Base-by-base conservation (phyloP, 2,113 vertebrate genomes). In the Dasyurus viverrinus region DNA sequence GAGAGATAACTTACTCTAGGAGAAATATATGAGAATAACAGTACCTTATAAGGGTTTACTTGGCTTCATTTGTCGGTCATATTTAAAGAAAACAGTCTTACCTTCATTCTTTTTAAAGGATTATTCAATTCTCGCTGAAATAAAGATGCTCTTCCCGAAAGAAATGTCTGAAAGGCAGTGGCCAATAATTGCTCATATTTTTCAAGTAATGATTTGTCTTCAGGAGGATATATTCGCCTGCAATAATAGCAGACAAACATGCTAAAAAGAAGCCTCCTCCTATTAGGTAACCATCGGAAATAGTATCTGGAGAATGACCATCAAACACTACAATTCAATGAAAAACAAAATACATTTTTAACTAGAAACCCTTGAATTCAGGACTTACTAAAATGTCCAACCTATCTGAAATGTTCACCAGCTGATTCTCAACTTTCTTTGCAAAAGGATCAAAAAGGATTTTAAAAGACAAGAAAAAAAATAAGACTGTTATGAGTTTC, bases 91-190 rank as follows among this genome's bases (percentile, higher is more conserved):
- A 11, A 76, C 76, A 89, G 24, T 91, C 89, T 95, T 99, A 99
- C 99, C 99, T 99, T 99, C 99, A 99, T 99, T 99, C 98, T 99
- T 99, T 99, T 99, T 98, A 99, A 99, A 98, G 99, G 99, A 98
- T 99, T 99, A 98, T 99, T 99, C 99, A 99, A 98, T 98, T 99
- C 99, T 98, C 99, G 98, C 98, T 99, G 99, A 98, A 99, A 99
- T 95, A 99, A 99, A 98, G 99, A 99, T 94, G 99, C 99, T 99
- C 99, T 99, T 98, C 99, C 99, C 94, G 99, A 99, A 92, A 99
- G 99, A 98, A 99, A 99, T 0, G 99, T 99, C 99, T 99, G 99
- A 99, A 99, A 99, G 98, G 99, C 99, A 92, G 98, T 98, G 54
- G 99, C 99, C 98, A 99, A 98, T 97, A 99, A 99, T 98, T 98